phyloP scores from a whole-genome alignment of 1,140 invertebrate genomes.

The Bombus waltoni region DNA sequence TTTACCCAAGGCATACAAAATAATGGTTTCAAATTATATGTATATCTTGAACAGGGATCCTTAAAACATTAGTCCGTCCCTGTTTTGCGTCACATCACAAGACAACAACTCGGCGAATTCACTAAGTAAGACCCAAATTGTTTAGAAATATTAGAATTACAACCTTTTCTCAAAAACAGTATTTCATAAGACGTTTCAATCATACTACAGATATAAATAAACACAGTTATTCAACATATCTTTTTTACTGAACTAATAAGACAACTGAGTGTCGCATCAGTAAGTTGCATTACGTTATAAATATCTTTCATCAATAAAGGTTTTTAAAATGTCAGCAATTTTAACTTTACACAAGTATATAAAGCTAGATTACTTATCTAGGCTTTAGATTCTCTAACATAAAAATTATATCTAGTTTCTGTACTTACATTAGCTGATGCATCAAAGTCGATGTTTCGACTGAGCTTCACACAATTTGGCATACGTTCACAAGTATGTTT shows the following conservation, averaged over 20 bases:
- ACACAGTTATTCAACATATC: neutral
- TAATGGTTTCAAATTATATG: neutral
- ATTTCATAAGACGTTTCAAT: too few relatives aligned
- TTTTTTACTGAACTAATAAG: neutral
- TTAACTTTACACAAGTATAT: neutral
- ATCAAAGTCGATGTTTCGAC: neutral
- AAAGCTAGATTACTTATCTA: too few relatives aligned
- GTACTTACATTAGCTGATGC: neutral
- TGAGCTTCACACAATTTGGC: neutral
- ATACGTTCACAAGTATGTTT: neutral
- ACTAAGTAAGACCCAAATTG: slow-evolving; percentile 15
- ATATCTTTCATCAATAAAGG: neutral
- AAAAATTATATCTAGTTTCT: neutral
- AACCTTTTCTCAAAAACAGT: neutral
- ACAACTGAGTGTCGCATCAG: neutral
- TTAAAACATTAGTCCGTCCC: slow-evolving; percentile 13
- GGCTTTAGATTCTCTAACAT: too few relatives aligned
- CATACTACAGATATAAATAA: neutral
- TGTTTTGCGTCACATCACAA: slow-evolving; percentile 10
- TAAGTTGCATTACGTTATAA: neutral
- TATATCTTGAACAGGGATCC: neutral
- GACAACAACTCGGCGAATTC: slow-evolving; percentile 14
- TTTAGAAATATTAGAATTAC: neutral
- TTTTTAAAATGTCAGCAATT: neutral
- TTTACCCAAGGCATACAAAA: neutral